These are phyloP conservation scores for Harpegnathos saltator DNA, from an alignment of 1,140 invertebrate species.

Conservation along the genomic window DNA sequence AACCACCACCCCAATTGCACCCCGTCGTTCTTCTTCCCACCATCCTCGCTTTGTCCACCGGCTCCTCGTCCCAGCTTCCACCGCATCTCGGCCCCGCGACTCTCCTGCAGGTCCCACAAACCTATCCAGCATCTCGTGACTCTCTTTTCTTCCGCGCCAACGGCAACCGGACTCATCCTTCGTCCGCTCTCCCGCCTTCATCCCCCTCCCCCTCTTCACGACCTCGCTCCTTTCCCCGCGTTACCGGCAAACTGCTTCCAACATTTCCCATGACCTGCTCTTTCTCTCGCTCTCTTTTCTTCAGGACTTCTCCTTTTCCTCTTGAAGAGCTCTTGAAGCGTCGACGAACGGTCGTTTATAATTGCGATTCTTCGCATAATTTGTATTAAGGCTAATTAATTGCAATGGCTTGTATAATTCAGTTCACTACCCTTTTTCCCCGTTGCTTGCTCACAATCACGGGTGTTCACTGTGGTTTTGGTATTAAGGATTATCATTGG, in stretches of 20 bases:
- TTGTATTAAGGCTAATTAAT: slow-evolving; percentile 86
- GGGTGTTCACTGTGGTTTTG: background rate
- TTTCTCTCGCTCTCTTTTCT: slow-evolving; percentile 49
- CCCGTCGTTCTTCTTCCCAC: slow-evolving; percentile 64
- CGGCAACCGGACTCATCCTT: slow-evolving; percentile 75
- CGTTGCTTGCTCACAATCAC: slow-evolving; percentile 1
- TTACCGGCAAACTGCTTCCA: slow-evolving; percentile 67
- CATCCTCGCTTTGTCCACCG: slow-evolving; percentile 62
- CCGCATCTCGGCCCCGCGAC: slow-evolving; percentile 38
- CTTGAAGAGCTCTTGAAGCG: slow-evolving; percentile 20
- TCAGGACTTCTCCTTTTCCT: slow-evolving; percentile 48
- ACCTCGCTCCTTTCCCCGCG: slow-evolving; percentile 50
- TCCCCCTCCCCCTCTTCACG: slow-evolving; percentile 37
- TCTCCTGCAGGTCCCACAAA: slow-evolving; percentile 49
- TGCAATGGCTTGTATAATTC: slow-evolving; percentile 84
- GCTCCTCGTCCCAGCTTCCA: slow-evolving; percentile 62
- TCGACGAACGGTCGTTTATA: slow-evolving; percentile 78
- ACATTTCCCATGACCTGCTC: slow-evolving; percentile 52
- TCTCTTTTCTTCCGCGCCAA: slow-evolving; percentile 81
- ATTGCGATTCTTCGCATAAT: slow-evolving; percentile 84
- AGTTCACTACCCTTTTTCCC: slow-evolving; percentile 60
- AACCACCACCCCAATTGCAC: slow-evolving; percentile 58
- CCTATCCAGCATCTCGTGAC: slow-evolving; percentile 77
- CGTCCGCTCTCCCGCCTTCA: slow-evolving; percentile 63
- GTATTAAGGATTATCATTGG: background rate